Evolutionary conservation across 2,797 vertebrate species (phyloP).

Genomic region (Thripadectes ignobilis): DNA sequence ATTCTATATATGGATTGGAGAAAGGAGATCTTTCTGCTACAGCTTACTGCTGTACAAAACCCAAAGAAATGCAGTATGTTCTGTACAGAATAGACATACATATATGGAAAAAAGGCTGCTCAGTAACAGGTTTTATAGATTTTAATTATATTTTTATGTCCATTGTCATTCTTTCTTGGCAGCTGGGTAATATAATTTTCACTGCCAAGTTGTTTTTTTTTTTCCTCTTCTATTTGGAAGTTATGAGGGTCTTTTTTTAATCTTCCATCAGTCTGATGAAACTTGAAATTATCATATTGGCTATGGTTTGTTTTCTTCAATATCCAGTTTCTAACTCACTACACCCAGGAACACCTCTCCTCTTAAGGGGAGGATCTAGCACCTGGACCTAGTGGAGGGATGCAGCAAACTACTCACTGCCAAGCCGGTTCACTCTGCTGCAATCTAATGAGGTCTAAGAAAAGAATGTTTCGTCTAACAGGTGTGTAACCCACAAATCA

Average conservation of each 20-base stretch:
- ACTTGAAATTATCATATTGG: background rate
- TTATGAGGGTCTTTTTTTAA: fast-evolving
- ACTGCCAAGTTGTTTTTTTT: background rate
- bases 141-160: background rate
- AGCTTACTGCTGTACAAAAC: background rate
- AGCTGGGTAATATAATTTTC: background rate
- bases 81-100: background rate
- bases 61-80: background rate
- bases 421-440: background rate
- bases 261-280: background rate
- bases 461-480: background rate
- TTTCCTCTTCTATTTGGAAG: background rate
- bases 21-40: background rate
- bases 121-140: background rate
- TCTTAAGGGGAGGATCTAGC: background rate
- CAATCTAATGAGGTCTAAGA: background rate
- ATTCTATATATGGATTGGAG: background rate
- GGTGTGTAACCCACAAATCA: background rate
- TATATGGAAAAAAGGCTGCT: background rate
- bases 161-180: background rate
- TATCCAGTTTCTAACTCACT: background rate
- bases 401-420: background rate
- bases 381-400: background rate
- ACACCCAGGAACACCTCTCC: background rate
- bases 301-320: background rate